These are phyloP conservation scores for Hemibagrus wyckioides DNA, from an alignment of 2,113 vertebrate species.

Conservation along the genomic window DNA sequence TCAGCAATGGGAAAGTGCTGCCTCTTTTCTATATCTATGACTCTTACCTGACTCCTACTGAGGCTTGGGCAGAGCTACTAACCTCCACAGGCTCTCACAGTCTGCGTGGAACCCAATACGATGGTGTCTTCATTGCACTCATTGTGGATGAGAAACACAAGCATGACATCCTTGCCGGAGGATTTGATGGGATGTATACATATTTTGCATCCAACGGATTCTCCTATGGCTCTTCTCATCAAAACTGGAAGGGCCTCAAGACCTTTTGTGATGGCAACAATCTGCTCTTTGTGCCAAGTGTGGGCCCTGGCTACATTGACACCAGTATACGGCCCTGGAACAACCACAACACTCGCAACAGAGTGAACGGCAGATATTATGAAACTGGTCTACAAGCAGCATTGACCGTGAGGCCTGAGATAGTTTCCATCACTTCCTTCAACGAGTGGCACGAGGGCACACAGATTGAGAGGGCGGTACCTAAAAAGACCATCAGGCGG, in stretches of 20 bases:
- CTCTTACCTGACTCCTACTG: constrained; percentile 83
- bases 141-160: constrained; percentile 87
- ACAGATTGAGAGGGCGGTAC: constrained; percentile 84
- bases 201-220: constrained; percentile 91
- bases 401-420: constrained; percentile 79
- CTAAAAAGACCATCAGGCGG: constrained; percentile 81
- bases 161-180: constrained; percentile 79
- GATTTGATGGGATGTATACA: constrained; percentile 88
- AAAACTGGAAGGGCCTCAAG: constrained; percentile 90
- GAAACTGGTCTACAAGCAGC: constrained; percentile 86
- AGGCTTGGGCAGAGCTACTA: constrained; percentile 85
- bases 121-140: constrained; percentile 82
- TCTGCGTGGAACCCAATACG: constrained; percentile 80
- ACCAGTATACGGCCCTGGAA: constrained; percentile 90
- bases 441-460: constrained; percentile 92
- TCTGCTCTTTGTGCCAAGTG: constrained; percentile 85
- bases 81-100: constrained; percentile 77
- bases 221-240: constrained; percentile 89
- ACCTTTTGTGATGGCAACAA: constrained; percentile 84
- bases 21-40: constrained; percentile 90
- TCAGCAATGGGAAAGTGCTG: constrained; percentile 79
- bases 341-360: constrained; percentile 87
- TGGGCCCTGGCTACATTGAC: constrained; percentile 86
- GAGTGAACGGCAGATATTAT: constrained; percentile 88
- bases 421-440: constrained; percentile 86